phyloP scores from a whole-genome alignment of 2,797 vertebrate genomes.

The Momotus momota region DNA sequence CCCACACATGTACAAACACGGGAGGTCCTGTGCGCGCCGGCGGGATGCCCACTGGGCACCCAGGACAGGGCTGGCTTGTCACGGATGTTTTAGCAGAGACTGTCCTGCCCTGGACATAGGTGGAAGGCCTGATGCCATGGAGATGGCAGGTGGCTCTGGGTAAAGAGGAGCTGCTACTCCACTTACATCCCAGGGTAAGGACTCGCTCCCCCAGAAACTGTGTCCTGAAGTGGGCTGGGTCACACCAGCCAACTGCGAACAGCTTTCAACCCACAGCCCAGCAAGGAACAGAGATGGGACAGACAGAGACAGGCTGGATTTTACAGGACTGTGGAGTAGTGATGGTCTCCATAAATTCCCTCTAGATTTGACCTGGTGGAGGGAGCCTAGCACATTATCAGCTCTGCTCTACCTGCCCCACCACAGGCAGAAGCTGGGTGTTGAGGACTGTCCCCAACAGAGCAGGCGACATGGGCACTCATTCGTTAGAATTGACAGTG shows the following conservation, averaged over 20 bases:
- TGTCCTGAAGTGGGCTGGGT: background rate
- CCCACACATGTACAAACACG: background rate
- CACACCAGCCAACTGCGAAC: background rate
- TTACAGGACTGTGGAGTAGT: background rate
- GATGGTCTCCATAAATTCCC: background rate
- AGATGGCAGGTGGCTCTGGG: background rate
- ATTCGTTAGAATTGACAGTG: background rate
- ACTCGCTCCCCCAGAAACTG: background rate
- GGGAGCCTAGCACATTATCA: background rate
- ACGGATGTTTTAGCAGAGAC: background rate
- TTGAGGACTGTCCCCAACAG: accelerated
- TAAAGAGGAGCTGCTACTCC: background rate
- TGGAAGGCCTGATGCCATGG: background rate
- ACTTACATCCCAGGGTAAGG: background rate
- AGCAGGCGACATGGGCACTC: background rate
- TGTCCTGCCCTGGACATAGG: background rate
- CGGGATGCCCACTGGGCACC: background rate
- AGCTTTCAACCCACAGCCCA: background rate
- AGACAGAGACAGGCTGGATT: background rate
- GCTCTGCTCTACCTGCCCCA: background rate
- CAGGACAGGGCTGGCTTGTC: background rate
- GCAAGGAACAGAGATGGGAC: background rate
- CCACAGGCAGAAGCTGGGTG: background rate
- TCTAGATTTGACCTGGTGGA: background rate
- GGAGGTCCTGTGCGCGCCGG: background rate